Percentiles rank a stretch among this genome's conserved stretches.
phyloP scores from a whole-genome alignment of 2,888 invertebrate species.

The Lasioglossum pauxillum region DNA sequence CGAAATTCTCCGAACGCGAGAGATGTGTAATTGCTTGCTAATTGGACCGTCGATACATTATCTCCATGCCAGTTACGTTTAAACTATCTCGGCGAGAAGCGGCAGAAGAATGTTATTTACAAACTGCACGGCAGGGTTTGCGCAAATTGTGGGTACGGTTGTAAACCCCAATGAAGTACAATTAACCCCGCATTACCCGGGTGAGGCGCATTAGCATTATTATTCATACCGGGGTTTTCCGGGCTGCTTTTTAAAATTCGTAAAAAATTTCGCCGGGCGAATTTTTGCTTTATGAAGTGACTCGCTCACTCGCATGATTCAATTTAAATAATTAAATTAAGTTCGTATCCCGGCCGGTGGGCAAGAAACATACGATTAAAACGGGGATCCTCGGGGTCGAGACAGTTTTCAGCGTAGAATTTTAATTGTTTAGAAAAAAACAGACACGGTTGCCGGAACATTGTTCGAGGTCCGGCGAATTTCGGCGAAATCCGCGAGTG shows the following conservation, averaged over 20 bases:
- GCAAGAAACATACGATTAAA: background rate
- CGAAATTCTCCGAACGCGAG: background rate
- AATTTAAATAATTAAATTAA: background rate
- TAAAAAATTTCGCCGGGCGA: background rate
- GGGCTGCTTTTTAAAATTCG: background rate
- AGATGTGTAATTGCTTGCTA: background rate
- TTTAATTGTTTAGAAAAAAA: constrained; percentile 3
- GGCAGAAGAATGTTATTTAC: background rate
- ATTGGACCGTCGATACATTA: background rate
- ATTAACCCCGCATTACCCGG: background rate
- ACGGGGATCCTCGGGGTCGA: background rate
- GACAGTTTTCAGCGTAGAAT: background rate
- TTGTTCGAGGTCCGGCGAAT: background rate
- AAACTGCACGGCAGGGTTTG: background rate
- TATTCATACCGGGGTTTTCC: background rate
- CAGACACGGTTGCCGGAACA: background rate
- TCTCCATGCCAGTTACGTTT: background rate
- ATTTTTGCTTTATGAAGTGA: constrained; percentile 1
- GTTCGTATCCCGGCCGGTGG: background rate
- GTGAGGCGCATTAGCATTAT: background rate
- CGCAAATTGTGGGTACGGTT: background rate
- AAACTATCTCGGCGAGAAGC: background rate
- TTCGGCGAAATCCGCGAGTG: constrained; percentile 1
- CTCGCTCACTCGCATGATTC: background rate
- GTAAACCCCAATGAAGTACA: background rate